These are phyloP conservation scores for Acestrorhynchus altus DNA, from an alignment of 2,797 vertebrate species.

Conservation along the genomic window DNA sequence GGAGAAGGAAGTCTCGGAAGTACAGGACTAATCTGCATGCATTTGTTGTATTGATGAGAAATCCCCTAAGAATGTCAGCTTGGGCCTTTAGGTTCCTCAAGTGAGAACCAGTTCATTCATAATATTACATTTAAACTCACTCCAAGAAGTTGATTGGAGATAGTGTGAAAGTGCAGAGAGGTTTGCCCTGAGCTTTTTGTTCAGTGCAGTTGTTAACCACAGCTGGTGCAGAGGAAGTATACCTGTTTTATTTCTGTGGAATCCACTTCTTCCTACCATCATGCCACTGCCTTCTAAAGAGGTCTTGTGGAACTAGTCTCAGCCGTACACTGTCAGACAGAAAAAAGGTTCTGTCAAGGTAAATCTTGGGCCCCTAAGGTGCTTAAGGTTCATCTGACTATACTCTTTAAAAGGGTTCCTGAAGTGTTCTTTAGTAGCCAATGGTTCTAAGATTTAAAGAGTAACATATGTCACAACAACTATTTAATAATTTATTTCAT, in stretches of 20 bases:
- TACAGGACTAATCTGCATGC: slow-evolving; percentile 33
- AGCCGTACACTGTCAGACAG: background rate
- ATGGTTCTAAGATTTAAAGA: too few relatives aligned
- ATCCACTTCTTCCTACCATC: slow-evolving; percentile 1
- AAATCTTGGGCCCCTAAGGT: slow-evolving; percentile 34
- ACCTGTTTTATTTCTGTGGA: slow-evolving; percentile 5
- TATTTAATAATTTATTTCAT: too few relatives aligned
- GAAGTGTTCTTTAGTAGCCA: too few relatives aligned
- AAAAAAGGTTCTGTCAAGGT: slow-evolving; percentile 12
- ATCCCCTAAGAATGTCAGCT: slow-evolving; percentile 32
- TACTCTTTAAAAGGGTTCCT: too few relatives aligned
- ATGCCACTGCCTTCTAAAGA: background rate
- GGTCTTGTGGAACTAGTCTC: background rate
- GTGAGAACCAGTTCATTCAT: slow-evolving; percentile 26
- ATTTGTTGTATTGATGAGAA: slow-evolving; percentile 34
- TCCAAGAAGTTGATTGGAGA: background rate
- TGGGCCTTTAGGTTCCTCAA: background rate
- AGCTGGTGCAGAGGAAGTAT: background rate
- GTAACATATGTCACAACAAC: too few relatives aligned
- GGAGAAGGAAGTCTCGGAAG: slow-evolving; percentile 27
- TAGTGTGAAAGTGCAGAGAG: background rate
- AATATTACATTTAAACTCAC: background rate
- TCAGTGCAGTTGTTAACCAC: slow-evolving; percentile 7
- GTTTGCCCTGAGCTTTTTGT: slow-evolving; percentile 4
- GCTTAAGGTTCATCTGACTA: too few relatives aligned